A percentile compares a stretch with the other conserved stretches of the same genome.
Conservation (phyloP, 2,888 invertebrate genomes). For the Conomelus anceps region DNA sequence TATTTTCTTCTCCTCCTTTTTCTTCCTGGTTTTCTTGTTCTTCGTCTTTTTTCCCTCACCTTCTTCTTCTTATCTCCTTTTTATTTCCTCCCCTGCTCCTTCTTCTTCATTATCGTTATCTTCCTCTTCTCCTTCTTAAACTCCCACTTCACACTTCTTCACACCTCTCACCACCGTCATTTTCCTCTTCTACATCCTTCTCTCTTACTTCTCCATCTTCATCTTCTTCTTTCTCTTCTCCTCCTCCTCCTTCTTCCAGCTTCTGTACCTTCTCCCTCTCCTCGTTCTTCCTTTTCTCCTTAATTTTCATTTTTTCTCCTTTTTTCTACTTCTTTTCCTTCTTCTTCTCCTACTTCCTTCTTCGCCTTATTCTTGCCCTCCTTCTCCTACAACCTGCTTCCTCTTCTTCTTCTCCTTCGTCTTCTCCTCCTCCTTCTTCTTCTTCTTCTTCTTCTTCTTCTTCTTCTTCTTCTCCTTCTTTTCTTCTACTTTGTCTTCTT, state of each 20-base stretch:
- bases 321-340: background rate
- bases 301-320: no score
- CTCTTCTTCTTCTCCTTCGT: background rate
- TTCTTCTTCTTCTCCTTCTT: background rate
- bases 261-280: background rate
- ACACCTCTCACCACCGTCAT: no score
- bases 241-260: no score
- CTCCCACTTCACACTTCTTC: background rate
- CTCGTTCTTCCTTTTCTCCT: background rate
- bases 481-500: background rate
- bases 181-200: background rate
- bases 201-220: background rate
- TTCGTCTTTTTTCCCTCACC: no score
- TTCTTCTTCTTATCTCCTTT: no score
- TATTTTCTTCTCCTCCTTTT: no score
- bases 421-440: background rate
- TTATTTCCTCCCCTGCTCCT: no score
- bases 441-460: background rate
- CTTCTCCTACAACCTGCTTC: background rate
- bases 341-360: background rate
- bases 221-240: background rate
- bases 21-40: no score
- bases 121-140: no score
- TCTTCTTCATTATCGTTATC: no score
- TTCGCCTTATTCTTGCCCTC: background rate